Percentiles rank a stretch among this genome's conserved stretches.
Evolutionary conservation across 2,113 vertebrate species (phyloP).

Genomic region (Spilogale gracilis): DNA sequence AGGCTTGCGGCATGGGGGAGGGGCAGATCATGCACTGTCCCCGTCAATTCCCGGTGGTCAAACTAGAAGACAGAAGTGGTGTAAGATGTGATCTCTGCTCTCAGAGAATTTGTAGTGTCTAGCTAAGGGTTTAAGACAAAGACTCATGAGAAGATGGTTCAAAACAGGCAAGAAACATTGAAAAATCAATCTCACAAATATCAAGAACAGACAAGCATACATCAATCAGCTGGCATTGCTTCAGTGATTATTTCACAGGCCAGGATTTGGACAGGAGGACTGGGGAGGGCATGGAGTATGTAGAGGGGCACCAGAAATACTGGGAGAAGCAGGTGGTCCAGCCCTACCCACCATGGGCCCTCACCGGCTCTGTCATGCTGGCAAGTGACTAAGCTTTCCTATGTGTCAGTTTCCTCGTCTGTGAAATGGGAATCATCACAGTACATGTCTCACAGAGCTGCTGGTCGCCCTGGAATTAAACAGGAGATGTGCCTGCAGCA

Average conservation of each 20-base stretch:
- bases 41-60: neutral
- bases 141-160: neutral
- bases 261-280: no score
- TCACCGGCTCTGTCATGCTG: no score
- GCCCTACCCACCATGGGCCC: neutral
- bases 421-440: neutral
- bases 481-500: neutral
- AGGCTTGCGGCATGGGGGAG: no score
- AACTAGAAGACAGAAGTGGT: neutral
- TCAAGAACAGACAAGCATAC: neutral
- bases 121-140: neutral
- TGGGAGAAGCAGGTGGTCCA: neutral
- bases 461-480: neutral
- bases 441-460: neutral
- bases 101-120: neutral
- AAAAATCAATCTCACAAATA: neutral
- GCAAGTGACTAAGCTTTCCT: neutral
- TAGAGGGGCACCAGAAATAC: neutral
- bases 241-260: neutral
- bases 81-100: neutral
- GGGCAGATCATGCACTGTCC: no score
- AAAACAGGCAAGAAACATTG: neutral
- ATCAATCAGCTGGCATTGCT: neutral
- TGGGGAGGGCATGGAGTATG: neutral
- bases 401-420: neutral